Percentiles rank a stretch among this genome's conserved stretches.
Conservation (phyloP, 2,797 vertebrate species). For the Manis javanica region DNA sequence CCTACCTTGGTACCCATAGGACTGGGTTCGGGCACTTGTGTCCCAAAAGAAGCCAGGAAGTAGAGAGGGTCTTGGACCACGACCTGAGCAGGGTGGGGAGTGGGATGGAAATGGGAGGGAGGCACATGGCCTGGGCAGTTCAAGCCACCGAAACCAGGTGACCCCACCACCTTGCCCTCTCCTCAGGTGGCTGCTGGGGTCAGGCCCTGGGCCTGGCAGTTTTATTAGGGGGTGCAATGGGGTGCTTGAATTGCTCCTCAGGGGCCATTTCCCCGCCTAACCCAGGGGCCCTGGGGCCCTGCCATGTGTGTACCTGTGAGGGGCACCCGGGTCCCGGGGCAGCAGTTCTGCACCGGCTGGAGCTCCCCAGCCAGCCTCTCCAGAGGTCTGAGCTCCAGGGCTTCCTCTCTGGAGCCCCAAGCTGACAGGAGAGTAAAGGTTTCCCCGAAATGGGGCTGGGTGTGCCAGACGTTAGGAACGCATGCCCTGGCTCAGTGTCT, state of each 20-base stretch:
- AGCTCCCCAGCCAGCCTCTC: neutral
- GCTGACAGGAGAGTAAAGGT: neutral
- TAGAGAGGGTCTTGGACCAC: neutral
- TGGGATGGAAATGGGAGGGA: neutral
- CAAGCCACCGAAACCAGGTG: neutral
- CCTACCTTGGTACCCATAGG: neutral
- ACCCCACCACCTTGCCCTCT: neutral
- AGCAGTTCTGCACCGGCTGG: neutral
- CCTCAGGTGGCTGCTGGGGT: neutral
- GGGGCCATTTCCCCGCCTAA: neutral
- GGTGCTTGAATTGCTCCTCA: neutral
- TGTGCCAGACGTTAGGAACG: neutral
- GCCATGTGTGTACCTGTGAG: slow-evolving; percentile 27
- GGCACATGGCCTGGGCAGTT: neutral
- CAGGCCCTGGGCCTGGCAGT: neutral
- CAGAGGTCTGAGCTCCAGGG: neutral
- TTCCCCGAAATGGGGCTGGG: neutral
- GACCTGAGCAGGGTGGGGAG: neutral
- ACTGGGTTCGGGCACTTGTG: neutral
- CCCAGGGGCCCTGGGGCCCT: neutral
- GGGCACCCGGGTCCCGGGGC: neutral
- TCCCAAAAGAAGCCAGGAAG: neutral
- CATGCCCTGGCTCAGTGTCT: neutral
- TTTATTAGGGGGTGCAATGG: neutral
- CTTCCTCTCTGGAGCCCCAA: neutral